Percentiles rank a stretch among this genome's conserved stretches.
Conservation (phyloP, 2,888 invertebrate species). For the Heliconius ismenius region DNA sequence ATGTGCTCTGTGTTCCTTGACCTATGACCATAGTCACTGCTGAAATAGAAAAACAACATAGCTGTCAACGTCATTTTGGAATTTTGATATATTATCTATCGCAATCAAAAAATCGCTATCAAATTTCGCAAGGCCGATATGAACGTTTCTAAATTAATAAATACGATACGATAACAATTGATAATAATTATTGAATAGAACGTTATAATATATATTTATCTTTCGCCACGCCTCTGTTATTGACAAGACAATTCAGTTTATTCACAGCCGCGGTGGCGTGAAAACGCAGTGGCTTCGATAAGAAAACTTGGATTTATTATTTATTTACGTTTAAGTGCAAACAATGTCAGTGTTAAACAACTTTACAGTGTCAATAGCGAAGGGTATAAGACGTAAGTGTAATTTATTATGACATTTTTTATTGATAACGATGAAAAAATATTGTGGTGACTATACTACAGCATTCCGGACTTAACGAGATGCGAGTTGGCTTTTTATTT, state of each 20-base stretch:
- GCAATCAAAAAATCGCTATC: slow-evolving; percentile 23
- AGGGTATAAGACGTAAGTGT: slow-evolving; percentile 71
- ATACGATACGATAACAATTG: not conserved
- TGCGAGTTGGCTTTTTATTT: not conserved
- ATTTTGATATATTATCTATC: not conserved
- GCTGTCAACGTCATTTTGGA: slow-evolving; percentile 26
- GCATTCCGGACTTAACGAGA: not conserved
- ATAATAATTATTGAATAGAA: slow-evolving; percentile 22
- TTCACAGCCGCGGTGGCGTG: slow-evolving; percentile 37
- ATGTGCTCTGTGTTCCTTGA: not conserved
- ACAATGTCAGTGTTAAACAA: slow-evolving; percentile 73
- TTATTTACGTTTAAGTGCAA: slow-evolving; percentile 43
- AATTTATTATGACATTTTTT: slow-evolving; percentile 23
- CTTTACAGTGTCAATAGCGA: slow-evolving; percentile 70
- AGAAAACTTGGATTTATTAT: slow-evolving; percentile 35
- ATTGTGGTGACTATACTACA: not conserved
- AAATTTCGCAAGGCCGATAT: slow-evolving; percentile 18
- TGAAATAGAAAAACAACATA: not conserved
- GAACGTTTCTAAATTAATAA: not conserved
- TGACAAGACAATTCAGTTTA: slow-evolving; percentile 48
- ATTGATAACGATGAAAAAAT: slow-evolving; percentile 18
- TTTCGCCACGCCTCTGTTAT: slow-evolving; percentile 61
- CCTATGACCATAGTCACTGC: not conserved
- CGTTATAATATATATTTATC: slow-evolving; percentile 32
- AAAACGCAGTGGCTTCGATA: slow-evolving; percentile 41